Evolutionary conservation across 53 echinoderm and acorn worm genomes (phyloP), one percentile per base, ranked within the genome.

Genomic region (Stichopus horrens): DNA sequence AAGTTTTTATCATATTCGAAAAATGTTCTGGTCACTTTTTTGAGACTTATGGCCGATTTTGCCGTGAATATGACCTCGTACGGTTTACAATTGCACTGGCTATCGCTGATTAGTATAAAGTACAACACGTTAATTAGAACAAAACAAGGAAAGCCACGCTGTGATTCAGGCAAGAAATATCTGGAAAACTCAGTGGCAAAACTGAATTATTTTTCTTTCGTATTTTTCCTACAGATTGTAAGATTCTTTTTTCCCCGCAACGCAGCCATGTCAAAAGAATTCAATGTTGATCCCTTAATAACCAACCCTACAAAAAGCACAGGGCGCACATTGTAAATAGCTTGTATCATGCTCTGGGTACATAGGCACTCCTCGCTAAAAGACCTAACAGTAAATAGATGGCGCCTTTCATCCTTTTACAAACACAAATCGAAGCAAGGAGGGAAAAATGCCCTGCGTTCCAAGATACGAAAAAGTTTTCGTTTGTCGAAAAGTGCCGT

Each of bases 381-480:
- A 65, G 81, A 81, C 81, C 85, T 65, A 85, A 23, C 85, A 14
- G 85, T 85, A 85, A 85, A 85, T 87, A 87, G 87, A 87, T 87
- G 87, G 87, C 87, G 87, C 87, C 75, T 87, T 74, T 74, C 87
- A 75, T 54, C 56, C 87, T 87, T 87, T 87, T 19, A 53, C 74
- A 87, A 74, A 14, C 11, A 16, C 37, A 67, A 67, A 67, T 23
- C 23, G 52, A 23, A 11, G 60, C 59, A 23, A 5, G 21, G 66
- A 7, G 21, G 52, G 66, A 8, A 52, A 51, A 76, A 85, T 8
- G 20, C 7, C 11, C 66, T 81, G 85, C 13, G 60, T 14, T 65
- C 16, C 18, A 4, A 71, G 19, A 18, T 71, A 20, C n/a, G 2
- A 37, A 71, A 71, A 71, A 13, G 71, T 19, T 71, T 71, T 37